phyloP scores from a whole-genome alignment of 2,888 invertebrate genomes.

The Osedax frankpressi region DNA sequence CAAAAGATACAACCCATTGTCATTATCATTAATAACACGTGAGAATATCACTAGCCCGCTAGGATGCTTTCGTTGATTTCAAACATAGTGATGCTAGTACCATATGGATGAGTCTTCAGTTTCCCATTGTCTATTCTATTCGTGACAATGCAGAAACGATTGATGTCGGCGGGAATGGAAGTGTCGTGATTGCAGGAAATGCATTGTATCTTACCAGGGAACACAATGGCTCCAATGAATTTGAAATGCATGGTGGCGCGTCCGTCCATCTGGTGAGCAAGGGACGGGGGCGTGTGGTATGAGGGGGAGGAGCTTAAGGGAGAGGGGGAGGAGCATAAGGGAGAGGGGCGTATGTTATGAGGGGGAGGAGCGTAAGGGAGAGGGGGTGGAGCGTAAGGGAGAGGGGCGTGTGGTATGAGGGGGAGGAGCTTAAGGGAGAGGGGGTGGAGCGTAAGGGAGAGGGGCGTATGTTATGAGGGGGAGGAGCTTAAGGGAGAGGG shows the following conservation, averaged over 20 bases:
- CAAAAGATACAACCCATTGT: too few species aligned
- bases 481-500: background rate
- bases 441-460: background rate
- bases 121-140: background rate
- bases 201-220: background rate
- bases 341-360: background rate
- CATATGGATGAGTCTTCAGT: background rate
- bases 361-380: too few species aligned
- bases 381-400: background rate
- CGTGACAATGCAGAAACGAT: background rate
- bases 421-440: too few species aligned
- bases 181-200: background rate
- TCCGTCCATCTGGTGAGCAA: background rate
- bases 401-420: background rate
- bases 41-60: background rate
- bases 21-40: too few species aligned
- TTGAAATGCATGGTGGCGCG: background rate
- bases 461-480: background rate
- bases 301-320: too few species aligned
- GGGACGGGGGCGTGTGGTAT: background rate
- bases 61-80: background rate
- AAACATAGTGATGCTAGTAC: background rate
- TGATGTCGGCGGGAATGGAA: background rate
- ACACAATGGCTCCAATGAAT: background rate
- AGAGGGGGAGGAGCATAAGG: too few species aligned